These are phyloP conservation scores for Chrysaora quinquecirrha DNA, from an alignment of 30 jellyfish, hydroid and myxozoan genomes.

Conservation along the genomic window DNA sequence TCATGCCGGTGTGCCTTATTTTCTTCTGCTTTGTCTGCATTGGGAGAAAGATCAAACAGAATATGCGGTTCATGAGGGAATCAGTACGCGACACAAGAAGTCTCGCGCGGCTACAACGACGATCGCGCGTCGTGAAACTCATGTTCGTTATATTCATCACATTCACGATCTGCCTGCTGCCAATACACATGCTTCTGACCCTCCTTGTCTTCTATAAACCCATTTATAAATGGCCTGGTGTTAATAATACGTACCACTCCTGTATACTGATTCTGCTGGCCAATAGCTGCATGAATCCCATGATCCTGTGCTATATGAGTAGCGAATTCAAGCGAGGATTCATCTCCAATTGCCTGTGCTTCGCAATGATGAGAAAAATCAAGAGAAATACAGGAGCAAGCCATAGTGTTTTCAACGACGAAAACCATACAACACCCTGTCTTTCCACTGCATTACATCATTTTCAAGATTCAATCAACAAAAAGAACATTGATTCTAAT, in stretches of 20 bases:
- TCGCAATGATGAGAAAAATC: conserved; percentile 2
- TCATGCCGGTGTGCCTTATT: conserved; percentile 1
- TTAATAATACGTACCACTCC: conserved; percentile 24
- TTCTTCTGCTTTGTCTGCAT: conserved; percentile 10
- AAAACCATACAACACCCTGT: no score
- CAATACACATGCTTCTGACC: conserved; percentile 72
- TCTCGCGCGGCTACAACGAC: conserved; percentile 72
- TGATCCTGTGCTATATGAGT: conserved; percentile 81
- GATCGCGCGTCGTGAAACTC: conserved; percentile 73
- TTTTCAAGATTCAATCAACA: no score
- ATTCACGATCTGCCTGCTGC: conserved; percentile 88
- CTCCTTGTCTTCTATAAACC: conserved; percentile 53
- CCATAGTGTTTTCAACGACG: no score
- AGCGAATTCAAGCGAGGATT: conserved; percentile 79
- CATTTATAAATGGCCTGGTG: conserved; percentile 44
- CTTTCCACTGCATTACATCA: no score
- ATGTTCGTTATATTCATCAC: conserved; percentile 86
- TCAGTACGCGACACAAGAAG: neutral
- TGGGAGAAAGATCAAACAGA: neutral
- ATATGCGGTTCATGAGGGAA: neutral
- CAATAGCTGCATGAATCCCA: conserved; percentile 92
- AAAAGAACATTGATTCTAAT: no score
- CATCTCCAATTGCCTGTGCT: conserved; percentile 53
- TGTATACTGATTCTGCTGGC: conserved; percentile 65
- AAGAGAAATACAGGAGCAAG: no score